Evolutionary conservation across 2,797 vertebrate genomes (phyloP), one percentile per base, ranked within the genome.

Genomic region (Esox masquinongy): DNA sequence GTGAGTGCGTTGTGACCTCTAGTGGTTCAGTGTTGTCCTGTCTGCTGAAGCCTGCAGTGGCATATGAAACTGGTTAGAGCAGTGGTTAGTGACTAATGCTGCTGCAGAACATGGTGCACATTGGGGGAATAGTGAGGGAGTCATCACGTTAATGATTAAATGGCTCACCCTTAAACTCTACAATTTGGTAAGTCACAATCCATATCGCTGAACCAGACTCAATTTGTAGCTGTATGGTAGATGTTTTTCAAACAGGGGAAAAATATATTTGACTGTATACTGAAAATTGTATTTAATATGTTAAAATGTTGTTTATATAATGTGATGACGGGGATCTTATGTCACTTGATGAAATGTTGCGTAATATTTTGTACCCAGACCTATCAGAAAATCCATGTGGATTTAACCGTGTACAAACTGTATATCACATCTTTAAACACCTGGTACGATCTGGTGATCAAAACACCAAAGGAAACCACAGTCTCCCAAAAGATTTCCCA

Each of bases 1-100:
- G 77, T 85, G 86, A 79, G 81, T 43, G 77, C 80, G 68, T 93
- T 80, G 90, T 94, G 93, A 84, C 94, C 94, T 93, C 96, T 95
- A 87, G 89, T 93, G 95, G 90, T 80, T 15, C 16, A n/a, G 14
- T 9, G 0, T 0, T 49, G 76, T 50, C 79, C 17, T 74, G 69
- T 73, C 71, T 59, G 12, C 61, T 77, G 76, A 53, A 80, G 53
- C 50, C 59, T 16, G 22, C 51, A 56, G 26, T 59, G 70, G 77
- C 92, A 94, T 90, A 83, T 86, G 90, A 87, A 93, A 85, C 76
- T 82, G 80, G 91, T 90, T 92, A 81, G 82, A 82, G 77, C 80
- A 91, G 93, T 11, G 88, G 91, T 93, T 88, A 85, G 85, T 85
- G 80, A 79, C 81, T 79, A 51, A 22, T 78, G 83, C 80, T 64